These are phyloP conservation scores for Parazoanthus darwini DNA, from an alignment of 92 coral and sea anemone species.

Conservation along the genomic window DNA sequence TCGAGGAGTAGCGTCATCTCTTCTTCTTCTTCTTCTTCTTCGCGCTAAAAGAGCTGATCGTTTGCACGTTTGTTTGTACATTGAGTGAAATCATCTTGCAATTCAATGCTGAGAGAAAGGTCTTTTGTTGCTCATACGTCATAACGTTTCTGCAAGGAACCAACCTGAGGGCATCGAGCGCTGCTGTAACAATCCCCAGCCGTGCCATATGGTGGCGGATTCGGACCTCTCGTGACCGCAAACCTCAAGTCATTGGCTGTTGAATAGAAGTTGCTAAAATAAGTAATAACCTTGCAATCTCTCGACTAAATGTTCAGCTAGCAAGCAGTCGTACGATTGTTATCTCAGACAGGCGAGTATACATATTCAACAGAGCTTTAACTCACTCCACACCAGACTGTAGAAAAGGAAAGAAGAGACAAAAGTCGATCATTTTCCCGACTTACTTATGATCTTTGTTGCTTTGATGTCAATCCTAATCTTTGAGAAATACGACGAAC, in stretches of 20 bases:
- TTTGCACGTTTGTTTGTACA: too few relatives aligned
- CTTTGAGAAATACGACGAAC: constrained; percentile 91
- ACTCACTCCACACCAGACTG: background rate
- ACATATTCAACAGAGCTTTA: too few relatives aligned
- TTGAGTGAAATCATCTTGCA: too few relatives aligned
- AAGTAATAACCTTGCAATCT: background rate
- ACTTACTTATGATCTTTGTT: constrained; percentile 83
- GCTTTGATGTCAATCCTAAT: constrained; percentile 72
- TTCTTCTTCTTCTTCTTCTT: too few relatives aligned
- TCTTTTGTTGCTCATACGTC: background rate
- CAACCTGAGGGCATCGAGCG: constrained; percentile 84
- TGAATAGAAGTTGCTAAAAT: background rate
- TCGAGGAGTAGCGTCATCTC: too few relatives aligned
- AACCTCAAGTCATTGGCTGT: constrained; percentile 86
- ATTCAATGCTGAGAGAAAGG: background rate
- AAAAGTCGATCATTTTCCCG: background rate
- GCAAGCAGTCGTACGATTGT: background rate
- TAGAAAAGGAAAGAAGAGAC: background rate
- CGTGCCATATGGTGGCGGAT: constrained; percentile 83
- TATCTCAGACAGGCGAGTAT: background rate
- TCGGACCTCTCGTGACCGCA: constrained; percentile 79
- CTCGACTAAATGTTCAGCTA: background rate
- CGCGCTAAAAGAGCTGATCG: too few relatives aligned
- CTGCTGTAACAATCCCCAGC: constrained; percentile 98
- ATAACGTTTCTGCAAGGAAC: background rate